These are phyloP conservation scores for Pseudopipra pipra DNA, from an alignment of 2,113 vertebrate species.

Conservation along the genomic window DNA sequence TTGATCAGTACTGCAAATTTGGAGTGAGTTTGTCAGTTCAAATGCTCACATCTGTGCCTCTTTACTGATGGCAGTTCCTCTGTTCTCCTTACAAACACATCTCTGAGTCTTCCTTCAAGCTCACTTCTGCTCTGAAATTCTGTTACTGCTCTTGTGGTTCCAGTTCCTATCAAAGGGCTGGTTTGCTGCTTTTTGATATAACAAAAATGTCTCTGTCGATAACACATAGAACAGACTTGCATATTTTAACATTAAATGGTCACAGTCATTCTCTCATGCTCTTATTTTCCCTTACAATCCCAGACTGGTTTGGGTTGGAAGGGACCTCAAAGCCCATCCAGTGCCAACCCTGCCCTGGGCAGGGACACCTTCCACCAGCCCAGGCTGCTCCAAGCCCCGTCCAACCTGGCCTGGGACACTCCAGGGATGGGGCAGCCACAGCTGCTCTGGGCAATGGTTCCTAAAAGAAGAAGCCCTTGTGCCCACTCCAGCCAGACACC, in stretches of 20 bases:
- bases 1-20: not conserved
- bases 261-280: not conserved
- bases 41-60: not conserved
- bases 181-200: not conserved
- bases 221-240: not conserved
- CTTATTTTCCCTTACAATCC: not conserved
- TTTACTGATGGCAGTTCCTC: not conserved
- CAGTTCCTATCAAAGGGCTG: not conserved
- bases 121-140: not conserved
- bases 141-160: not conserved
- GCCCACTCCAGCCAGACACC: not conserved
- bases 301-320: not conserved
- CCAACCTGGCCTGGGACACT: not conserved
- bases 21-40: not conserved
- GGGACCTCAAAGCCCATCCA: not conserved
- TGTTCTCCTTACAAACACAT: not conserved
- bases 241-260: not conserved
- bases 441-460: not conserved
- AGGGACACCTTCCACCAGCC: not conserved
- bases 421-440: not conserved
- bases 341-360: not conserved
- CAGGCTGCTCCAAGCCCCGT: not conserved
- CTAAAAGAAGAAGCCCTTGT: not conserved
- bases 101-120: not conserved
- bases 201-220: fast-evolving